These are phyloP conservation scores for Sebastes schlegelii DNA, from an alignment of 2,113 vertebrate species.

Conservation along the genomic window DNA sequence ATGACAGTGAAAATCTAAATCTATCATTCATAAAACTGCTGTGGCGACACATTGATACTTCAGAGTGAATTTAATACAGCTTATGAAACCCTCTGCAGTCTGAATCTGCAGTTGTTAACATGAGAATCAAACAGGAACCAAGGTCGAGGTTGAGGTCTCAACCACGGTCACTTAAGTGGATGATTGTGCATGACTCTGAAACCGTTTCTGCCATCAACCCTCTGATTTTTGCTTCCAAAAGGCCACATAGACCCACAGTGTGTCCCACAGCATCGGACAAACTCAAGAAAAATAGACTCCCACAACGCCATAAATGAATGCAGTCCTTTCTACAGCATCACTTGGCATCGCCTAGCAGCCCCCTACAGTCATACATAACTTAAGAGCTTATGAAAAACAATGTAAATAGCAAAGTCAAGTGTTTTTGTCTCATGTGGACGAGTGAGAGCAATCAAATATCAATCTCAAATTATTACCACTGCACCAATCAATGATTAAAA, in stretches of 20 bases:
- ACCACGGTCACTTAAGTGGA: neutral
- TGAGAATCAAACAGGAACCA: conserved; percentile 2
- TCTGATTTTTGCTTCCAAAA: neutral
- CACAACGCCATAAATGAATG: neutral
- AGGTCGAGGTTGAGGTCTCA: neutral
- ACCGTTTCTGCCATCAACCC: neutral
- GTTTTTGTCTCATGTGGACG: conserved; percentile 23
- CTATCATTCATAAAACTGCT: conserved; percentile 14
- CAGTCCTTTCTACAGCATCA: neutral
- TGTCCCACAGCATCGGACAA: neutral
- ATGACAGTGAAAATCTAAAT: neutral
- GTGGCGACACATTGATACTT: neutral
- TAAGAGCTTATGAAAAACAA: conserved; percentile 13
- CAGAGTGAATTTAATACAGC: neutral
- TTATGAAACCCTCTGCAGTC: conserved; percentile 21
- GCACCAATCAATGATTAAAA: conserved; percentile 35
- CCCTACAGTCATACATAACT: conserved; percentile 33
- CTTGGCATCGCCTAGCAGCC: neutral
- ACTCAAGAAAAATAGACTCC: neutral
- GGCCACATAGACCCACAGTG: neutral
- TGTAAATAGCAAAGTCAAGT: conserved; percentile 34
- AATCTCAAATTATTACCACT: conserved; percentile 30
- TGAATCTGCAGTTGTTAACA: conserved; percentile 3
- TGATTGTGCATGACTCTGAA: neutral
- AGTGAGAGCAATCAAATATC: conserved; percentile 22